Conservation (phyloP, 2,797 vertebrate species). For the Oophaga sylvatica region DNA sequence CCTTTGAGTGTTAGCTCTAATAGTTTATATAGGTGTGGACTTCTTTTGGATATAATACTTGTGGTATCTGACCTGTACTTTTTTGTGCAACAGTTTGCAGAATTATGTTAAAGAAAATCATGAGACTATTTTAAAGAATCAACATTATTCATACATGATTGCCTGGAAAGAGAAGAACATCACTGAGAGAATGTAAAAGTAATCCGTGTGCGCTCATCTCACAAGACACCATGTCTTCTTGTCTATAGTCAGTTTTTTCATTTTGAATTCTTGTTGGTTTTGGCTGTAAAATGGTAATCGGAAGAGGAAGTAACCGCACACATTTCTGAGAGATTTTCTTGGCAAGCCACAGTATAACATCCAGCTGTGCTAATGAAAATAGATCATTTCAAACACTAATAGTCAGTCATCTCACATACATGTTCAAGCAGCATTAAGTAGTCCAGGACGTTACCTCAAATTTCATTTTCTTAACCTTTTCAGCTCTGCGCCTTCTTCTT, state of each 20-base stretch:
- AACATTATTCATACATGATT: background rate
- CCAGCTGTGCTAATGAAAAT: conserved; percentile 63
- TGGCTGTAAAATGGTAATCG: conserved; percentile 60
- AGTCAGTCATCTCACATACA: conserved; percentile 58
- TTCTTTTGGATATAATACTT: too few species aligned
- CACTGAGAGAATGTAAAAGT: background rate
- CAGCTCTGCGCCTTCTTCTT: conserved; percentile 12
- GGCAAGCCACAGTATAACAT: conserved; percentile 54
- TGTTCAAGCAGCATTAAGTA: conserved; percentile 55
- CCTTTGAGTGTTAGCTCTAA: too few species aligned
- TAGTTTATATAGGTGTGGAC: too few species aligned
- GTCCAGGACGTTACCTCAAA: conserved; percentile 36
- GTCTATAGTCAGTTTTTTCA: conserved; percentile 42
- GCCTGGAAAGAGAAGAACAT: background rate
- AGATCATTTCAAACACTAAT: conserved; percentile 59
- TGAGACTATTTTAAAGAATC: background rate
- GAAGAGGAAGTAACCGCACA: conserved; percentile 61
- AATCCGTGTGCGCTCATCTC: conserved; percentile 7
- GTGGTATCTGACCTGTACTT: too few species aligned
- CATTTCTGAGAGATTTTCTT: conserved; percentile 60
- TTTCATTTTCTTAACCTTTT: conserved; percentile 55
- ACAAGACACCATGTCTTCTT: conserved; percentile 30
- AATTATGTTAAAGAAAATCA: background rate
- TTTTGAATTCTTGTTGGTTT: conserved; percentile 56
- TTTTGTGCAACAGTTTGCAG: too few species aligned